Percentiles rank a stretch among this genome's conserved stretches.
phyloP scores from a whole-genome alignment of 1,140 invertebrate species.

The Aphis craccivora region DNA sequence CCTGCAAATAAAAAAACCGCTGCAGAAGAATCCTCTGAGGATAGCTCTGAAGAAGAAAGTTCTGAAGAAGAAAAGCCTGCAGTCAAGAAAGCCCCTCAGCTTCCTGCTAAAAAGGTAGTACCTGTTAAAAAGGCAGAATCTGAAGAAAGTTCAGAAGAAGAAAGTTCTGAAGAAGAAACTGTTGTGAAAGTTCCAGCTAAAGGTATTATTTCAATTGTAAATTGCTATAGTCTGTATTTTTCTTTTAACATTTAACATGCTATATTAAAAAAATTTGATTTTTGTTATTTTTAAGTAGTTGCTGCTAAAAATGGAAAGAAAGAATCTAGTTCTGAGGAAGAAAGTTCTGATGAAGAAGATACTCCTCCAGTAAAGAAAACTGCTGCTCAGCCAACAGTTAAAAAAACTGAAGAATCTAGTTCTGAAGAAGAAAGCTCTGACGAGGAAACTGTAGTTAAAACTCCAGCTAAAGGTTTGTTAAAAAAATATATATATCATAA shows the following conservation, averaged over 20 bases:
- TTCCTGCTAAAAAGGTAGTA: conserved; percentile 3
- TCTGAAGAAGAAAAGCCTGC: conserved; percentile 35
- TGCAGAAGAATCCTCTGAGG: conserved; percentile 31
- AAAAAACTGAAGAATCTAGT: conserved; percentile 15
- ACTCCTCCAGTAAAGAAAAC: neutral
- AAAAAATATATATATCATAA: neutral
- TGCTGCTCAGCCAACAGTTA: too few species aligned
- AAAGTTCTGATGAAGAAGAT: neutral
- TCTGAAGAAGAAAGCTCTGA: conserved; percentile 38
- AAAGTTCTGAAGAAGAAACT: neutral
- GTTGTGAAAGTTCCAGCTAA: neutral
- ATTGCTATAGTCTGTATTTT: neutral
- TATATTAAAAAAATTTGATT: neutral
- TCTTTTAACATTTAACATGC: too few species aligned
- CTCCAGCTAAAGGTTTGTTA: neutral
- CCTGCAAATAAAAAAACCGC: neutral
- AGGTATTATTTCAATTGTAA: neutral
- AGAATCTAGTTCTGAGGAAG: neutral
- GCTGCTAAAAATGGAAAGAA: neutral
- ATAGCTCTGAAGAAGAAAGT: conserved; percentile 50
- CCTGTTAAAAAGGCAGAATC: conserved; percentile 9
- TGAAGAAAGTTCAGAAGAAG: too few species aligned
- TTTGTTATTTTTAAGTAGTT: neutral
- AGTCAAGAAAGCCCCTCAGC: neutral
- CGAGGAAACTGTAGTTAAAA: neutral